Conservation (phyloP, 2,797 vertebrate species). For the Pseudocheirus occidentalis region DNA sequence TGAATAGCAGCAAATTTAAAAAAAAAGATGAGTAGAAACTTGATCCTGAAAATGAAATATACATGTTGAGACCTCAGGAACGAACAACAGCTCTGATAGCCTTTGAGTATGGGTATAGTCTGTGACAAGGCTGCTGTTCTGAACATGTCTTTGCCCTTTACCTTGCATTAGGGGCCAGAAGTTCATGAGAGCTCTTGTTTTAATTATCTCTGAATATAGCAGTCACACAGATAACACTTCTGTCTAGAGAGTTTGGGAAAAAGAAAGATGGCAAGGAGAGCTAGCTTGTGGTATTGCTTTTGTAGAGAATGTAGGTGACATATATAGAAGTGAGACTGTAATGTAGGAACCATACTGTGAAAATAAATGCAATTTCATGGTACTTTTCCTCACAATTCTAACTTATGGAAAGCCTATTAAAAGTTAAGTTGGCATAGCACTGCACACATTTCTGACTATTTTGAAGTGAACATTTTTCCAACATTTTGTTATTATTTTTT, state of each 20-base stretch:
- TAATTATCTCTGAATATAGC: constrained; percentile 20
- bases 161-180: constrained; percentile 22
- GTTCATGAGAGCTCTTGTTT: constrained; percentile 22
- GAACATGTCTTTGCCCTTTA: not conserved
- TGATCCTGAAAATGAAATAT: not conserved
- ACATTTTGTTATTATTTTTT: not conserved
- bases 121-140: not conserved
- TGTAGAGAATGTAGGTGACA: not conserved
- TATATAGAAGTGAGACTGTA: constrained; percentile 3
- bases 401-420: constrained; percentile 32
- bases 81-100: constrained; percentile 10
- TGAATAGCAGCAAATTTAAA: not conserved
- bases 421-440: constrained; percentile 22
- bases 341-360: constrained; percentile 3
- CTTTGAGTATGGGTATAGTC: not conserved
- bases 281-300: not conserved
- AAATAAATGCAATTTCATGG: constrained; percentile 56
- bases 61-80: not conserved
- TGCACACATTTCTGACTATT: constrained; percentile 25
- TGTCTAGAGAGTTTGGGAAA: constrained; percentile 22
- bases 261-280: not conserved
- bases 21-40: not conserved
- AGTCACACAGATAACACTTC: not conserved
- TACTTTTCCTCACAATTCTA: constrained; percentile 40
- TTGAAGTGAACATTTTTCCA: not conserved